These are phyloP conservation scores for Gallinago jamesoni DNA, from an alignment of 2,113 vertebrate species.

Conservation along the genomic window DNA sequence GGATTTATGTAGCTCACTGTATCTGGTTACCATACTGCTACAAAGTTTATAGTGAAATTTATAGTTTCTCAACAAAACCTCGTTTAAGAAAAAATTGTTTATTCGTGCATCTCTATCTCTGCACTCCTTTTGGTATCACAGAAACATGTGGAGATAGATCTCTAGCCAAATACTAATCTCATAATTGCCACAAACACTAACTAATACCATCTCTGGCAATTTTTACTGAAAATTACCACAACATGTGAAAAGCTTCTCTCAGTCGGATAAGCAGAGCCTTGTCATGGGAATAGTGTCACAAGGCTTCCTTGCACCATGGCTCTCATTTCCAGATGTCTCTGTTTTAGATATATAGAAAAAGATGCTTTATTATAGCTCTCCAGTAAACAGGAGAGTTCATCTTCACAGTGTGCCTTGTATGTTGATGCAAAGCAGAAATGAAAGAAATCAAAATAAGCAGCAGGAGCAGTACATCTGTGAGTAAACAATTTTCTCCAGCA, in stretches of 20 bases:
- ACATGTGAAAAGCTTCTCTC: not conserved
- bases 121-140: not conserved
- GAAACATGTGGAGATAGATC: not conserved
- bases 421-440: slow-evolving; percentile 1
- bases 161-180: slow-evolving; percentile 23
- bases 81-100: not conserved
- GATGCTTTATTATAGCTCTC: not conserved
- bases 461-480: not conserved
- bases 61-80: not conserved
- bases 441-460: not conserved
- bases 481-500: not conserved
- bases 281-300: not conserved
- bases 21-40: not conserved
- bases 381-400: not conserved
- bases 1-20: not conserved
- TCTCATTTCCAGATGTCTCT: not conserved
- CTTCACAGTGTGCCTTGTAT: not conserved
- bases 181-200: slow-evolving; percentile 3
- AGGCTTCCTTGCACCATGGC: not conserved
- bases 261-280: not conserved
- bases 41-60: not conserved
- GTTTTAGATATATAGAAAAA: not conserved
- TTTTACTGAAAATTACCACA: slow-evolving; percentile 32
- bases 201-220: slow-evolving; percentile 36
- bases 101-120: not conserved